Base-by-base conservation (phyloP, 1,140 invertebrate species). In the Sesamia nonagrioides region DNA sequence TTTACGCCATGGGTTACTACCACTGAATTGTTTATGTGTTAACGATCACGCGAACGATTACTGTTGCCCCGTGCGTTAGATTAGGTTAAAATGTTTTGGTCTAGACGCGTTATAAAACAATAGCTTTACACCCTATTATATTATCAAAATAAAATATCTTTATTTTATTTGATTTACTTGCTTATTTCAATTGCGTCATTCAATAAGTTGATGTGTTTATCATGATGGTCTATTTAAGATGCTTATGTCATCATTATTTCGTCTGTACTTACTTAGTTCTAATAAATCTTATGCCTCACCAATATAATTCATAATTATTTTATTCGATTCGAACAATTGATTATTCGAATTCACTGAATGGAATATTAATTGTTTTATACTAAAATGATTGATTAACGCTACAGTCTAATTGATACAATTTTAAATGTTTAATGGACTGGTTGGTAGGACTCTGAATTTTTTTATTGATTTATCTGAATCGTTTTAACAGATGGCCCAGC, bases 401-500 rank as follows among this genome's bases (percentile, higher is more conserved):
- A 17, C 37, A 42, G 17, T 21, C 8, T 21, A 17, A 40, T 42
- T 63, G 60, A 42, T 66, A 60, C 56, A 66, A 42, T 18, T 66
- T 42, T 66, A 69, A 52, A 37, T 54, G 33, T 52, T 71, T 54
- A 37, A 71, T 71, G 27, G 68, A 71, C 18, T 61, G 56, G 40
- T 50, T 61, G 56, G 42, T 75, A 63, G 21, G 54, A 60, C 13
- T 50, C 61, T 35, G 73, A 61, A 68, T 50, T 78, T 27, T 77
- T 80, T 72, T 42, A 80, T 75, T 79, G 60, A 60, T 74, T 79
- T 68, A 15, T 56, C 33, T 69, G 66, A 27, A 68, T 60, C 52
- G 60, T 83, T 90, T 88, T 93, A 96, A 96, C 97, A 98, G 97
- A 98, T 97, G 98, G 97, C 95, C 97, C 98, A 93, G 97, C 98